Percentiles rank a stretch among this genome's conserved stretches.
Evolutionary conservation across 2,888 invertebrate species (phyloP).

Genomic region (Drosophila robusta): DNA sequence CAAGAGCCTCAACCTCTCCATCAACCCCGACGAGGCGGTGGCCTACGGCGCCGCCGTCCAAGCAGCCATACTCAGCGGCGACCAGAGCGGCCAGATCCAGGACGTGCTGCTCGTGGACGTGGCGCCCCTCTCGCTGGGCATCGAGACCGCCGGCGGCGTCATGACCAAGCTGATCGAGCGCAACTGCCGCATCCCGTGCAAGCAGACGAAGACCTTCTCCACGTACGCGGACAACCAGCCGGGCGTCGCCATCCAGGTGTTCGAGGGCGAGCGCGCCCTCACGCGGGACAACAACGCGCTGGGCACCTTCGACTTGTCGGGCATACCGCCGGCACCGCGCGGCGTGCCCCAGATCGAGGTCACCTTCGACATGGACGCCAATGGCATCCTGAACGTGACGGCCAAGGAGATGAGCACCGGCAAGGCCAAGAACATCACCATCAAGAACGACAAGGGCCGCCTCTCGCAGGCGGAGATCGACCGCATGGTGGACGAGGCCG

Average conservation of each 20-base stretch:
- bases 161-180: slow-evolving; percentile 41
- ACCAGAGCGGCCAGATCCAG: slow-evolving; percentile 40
- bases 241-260: slow-evolving; percentile 38
- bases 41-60: slow-evolving; percentile 40
- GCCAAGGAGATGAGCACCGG: slow-evolving; percentile 90
- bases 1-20: slow-evolving; percentile 37
- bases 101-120: slow-evolving; percentile 38
- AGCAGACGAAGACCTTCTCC: slow-evolving; percentile 39
- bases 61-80: slow-evolving; percentile 40
- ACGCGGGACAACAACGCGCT: slow-evolving; percentile 31
- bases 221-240: slow-evolving; percentile 42
- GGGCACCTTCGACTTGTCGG: slow-evolving; percentile 35
- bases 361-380: slow-evolving; percentile 93
- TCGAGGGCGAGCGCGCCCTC: slow-evolving; percentile 37
- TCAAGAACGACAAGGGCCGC: slow-evolving; percentile 92
- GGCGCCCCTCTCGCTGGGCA: slow-evolving; percentile 34
- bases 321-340: slow-evolving; percentile 94
- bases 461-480: slow-evolving; percentile 92
- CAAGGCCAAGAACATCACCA: slow-evolving; percentile 91
- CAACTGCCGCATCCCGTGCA: slow-evolving; percentile 36
- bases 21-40: slow-evolving; percentile 39
- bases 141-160: slow-evolving; percentile 39
- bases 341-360: slow-evolving; percentile 95
- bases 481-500: slow-evolving; percentile 90
- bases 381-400: slow-evolving; percentile 96